phyloP scores from a whole-genome alignment of 2,888 invertebrate species.

The Eupithecia exiguata region DNA sequence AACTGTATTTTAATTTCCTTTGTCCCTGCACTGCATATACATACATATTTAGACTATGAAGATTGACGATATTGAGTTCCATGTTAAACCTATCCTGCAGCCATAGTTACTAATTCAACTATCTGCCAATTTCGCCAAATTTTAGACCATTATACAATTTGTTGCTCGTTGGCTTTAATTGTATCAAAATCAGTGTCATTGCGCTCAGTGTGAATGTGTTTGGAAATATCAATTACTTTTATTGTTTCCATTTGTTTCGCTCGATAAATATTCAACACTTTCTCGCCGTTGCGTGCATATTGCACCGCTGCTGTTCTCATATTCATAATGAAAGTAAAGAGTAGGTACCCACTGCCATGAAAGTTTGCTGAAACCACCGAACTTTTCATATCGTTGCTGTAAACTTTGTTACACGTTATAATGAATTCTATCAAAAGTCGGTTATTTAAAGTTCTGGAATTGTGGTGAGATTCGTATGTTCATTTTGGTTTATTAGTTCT shows the following conservation, averaged over 20 bases:
- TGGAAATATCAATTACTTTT: slow-evolving; percentile 31
- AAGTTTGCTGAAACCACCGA: slow-evolving; percentile 4
- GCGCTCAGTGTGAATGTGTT: slow-evolving; percentile 18
- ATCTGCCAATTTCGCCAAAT: not conserved
- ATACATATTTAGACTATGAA: not conserved
- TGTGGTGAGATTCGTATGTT: not conserved
- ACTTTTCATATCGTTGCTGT: slow-evolving; percentile 1
- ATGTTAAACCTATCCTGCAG: not conserved
- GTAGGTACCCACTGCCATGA: slow-evolving; percentile 10
- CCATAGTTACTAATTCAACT: not conserved
- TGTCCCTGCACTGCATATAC: not conserved
- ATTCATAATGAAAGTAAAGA: slow-evolving; percentile 41
- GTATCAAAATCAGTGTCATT: slow-evolving; percentile 13
- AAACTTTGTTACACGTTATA: not conserved
- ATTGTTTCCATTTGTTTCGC: slow-evolving; percentile 40
- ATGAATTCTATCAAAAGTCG: not conserved
- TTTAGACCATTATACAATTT: not conserved
- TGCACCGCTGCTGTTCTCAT: slow-evolving; percentile 38
- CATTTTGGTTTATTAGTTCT: not conserved
- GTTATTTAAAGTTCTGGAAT: not conserved
- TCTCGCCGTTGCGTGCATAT: slow-evolving; percentile 42
- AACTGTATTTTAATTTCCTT: not conserved
- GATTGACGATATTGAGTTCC: not conserved
- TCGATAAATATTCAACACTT: slow-evolving; percentile 44
- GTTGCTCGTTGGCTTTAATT: slow-evolving; percentile 11